Base-by-base conservation (phyloP, 2,113 vertebrate genomes). In the Syrmaticus mikado region DNA sequence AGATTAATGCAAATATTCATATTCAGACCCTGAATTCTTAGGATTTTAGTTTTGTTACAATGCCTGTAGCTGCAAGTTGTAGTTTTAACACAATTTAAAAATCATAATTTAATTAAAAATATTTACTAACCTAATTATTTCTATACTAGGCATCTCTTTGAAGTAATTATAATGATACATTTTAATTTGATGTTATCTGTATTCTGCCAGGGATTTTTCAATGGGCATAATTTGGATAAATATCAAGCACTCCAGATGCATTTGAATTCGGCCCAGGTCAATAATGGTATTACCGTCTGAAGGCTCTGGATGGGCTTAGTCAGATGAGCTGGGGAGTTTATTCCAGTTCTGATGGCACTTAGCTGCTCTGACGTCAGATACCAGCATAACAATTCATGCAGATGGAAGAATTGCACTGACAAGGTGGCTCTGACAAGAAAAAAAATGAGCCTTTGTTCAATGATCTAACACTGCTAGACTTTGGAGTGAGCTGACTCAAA, bases 221-320 rank as follows among this genome's bases (percentile, higher is more conserved):
- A 92, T 94, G 87, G 91, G 82, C 87, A 90, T 95, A 92, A 97
- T 96, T 95, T 96, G 95, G 95, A 97, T 97, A 96, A 96, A 95
- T 97, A 94, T 86, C 93, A 97, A 96, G 88, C 85, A 93, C 93
- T 97, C 80, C 85, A 95, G 95, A 90, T 93, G 92, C 90, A 94
- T 97, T 97, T 97, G 96, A 97, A 97, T 94, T 94, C 95, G 93
- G 17, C 96, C 85, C 94, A 95, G 95, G 96, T 95, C 95, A 96
- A 92, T 97, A 97, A 97, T 95, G 87, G 91, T 95, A 95, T 96
- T 97, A 84, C 80, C 76, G 76, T 95, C 85, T 94, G 96, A 96
- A 96, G 89, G 93, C 93, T 91, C 76, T 92, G 30, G 1, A 68
- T 89, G 74, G 87, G 70, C 94, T 94, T 88, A 92, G 90, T 93